Evolutionary conservation across 2,113 vertebrate genomes (phyloP), one percentile per base, ranked within the genome.

Genomic region (Protomyctophum bolini): DNA sequence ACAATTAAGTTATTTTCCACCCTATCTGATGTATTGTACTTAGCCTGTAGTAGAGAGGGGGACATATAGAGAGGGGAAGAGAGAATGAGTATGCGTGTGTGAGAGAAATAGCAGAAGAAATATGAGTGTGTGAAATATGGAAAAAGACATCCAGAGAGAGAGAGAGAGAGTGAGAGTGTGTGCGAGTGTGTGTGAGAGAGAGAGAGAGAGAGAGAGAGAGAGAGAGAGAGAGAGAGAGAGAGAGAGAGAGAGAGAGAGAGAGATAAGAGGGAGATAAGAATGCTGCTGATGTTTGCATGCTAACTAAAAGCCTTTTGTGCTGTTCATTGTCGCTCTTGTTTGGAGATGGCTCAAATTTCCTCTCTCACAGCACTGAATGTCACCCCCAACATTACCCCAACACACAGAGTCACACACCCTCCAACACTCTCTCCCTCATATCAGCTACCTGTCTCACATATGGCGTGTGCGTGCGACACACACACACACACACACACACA

Each of bases 241-340:
- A 3, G 56, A 51, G 58, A 15, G 11, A 29, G 11, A 62, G 28
- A 72, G 2, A 33, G 6, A 15, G 4, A 58, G 14, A 41, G 0
- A 1, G 29, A 15, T 21, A 47, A 12, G 14, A n/a, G 55, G 50
- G 46, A 47, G 47, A 21, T 29, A 71, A 29, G 11, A 12, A 14
- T 21, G n/a, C 58, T 12, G 56, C 80, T 80, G 69, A 67, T 48
- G 63, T 80, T 66, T 74, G 70, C 72, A 76, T 56, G 15, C 47
- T 68, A 41, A 55, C 66, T 65, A 11, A 75, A 65, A 79, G 73
- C 66, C 80, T 72, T 74, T 81, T 81, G 80, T 81, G 64, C 51
- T 47, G 69, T 7, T 70, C 62, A 50, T 57, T 72, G 69, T 77
- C 66, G 11, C 52, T 62, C 28, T 11, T 29, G 72, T 76, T 62